A percentile compares a stretch with the other conserved stretches of the same genome.
phyloP scores from a whole-genome alignment of 2,797 vertebrate species.

The Odontamblyopus rebecca region DNA sequence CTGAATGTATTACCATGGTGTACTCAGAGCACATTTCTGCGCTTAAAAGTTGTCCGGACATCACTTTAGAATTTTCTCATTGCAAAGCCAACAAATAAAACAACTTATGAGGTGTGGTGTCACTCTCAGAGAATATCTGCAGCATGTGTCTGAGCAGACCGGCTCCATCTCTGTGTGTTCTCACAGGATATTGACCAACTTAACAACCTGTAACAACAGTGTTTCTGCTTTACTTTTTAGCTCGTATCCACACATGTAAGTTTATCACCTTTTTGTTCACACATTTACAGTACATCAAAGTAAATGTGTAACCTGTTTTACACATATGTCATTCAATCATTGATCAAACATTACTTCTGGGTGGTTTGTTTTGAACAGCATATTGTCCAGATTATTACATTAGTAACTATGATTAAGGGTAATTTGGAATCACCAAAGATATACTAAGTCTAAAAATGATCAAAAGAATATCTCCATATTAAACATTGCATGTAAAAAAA shows the following conservation, averaged over 20 bases:
- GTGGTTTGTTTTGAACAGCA: too few relatives aligned
- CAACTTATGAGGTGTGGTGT: too few relatives aligned
- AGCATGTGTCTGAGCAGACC: too few relatives aligned
- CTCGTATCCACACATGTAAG: background rate
- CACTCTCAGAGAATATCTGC: too few relatives aligned
- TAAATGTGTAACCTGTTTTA: too few relatives aligned
- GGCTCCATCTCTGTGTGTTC: background rate
- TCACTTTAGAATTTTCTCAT: background rate
- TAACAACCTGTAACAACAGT: background rate
- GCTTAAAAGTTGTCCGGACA: constrained; percentile 9
- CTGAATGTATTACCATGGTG: constrained; percentile 7
- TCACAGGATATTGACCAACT: background rate
- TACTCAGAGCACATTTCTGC: constrained; percentile 11
- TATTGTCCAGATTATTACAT: too few relatives aligned
- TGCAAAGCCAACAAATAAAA: too few relatives aligned
- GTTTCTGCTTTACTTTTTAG: background rate
- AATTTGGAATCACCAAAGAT: background rate
- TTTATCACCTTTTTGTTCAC: background rate
- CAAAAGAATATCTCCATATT: background rate
- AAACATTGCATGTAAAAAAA: background rate
- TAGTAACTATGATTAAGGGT: background rate
- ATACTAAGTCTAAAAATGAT: background rate
- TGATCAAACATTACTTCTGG: too few relatives aligned
- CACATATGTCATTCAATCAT: too few relatives aligned
- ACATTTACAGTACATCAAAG: background rate